Conservation (phyloP, 2,888 invertebrate genomes). For the Drepana falcataria region DNA sequence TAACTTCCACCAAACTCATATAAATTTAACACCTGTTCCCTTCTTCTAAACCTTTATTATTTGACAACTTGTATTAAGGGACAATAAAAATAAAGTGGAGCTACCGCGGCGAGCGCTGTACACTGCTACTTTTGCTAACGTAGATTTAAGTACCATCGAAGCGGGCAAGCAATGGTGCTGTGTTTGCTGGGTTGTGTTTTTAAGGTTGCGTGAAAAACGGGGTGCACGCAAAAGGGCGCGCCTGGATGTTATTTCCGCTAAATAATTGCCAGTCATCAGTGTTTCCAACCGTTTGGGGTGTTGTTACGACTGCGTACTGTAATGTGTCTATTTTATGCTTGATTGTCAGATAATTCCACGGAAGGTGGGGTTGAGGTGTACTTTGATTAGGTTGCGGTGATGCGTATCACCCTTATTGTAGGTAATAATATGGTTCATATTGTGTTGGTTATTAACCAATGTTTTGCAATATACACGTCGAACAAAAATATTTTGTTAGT, state of each 20-base stretch:
- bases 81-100: constrained; percentile 11
- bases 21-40: constrained; percentile 64
- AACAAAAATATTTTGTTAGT: too few species aligned
- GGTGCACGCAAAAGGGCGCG: constrained; percentile 27
- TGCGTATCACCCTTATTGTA: too few species aligned
- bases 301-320: constrained; percentile 15
- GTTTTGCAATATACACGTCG: too few species aligned
- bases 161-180: constrained; percentile 26
- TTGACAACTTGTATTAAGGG: constrained; percentile 1
- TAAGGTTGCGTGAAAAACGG: constrained; percentile 29
- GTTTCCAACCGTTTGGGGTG: constrained; percentile 31
- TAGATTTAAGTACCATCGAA: constrained; percentile 16
- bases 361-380: not conserved
- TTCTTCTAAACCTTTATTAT: constrained; percentile 38
- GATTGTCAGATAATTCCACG: constrained; percentile 5
- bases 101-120: constrained; percentile 24
- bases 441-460: too few species aligned
- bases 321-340: constrained; percentile 9
- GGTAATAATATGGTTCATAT: too few species aligned
- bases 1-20: constrained; percentile 38
- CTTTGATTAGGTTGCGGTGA: not conserved
- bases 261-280: constrained; percentile 59
- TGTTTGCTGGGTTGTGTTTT: constrained; percentile 17
- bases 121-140: constrained; percentile 33
- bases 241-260: constrained; percentile 47